Percentiles rank a stretch among this genome's conserved stretches.
These are phyloP conservation scores for Neostethus bicornis DNA, from an alignment of 2,797 vertebrate species.

Conservation along the genomic window DNA sequence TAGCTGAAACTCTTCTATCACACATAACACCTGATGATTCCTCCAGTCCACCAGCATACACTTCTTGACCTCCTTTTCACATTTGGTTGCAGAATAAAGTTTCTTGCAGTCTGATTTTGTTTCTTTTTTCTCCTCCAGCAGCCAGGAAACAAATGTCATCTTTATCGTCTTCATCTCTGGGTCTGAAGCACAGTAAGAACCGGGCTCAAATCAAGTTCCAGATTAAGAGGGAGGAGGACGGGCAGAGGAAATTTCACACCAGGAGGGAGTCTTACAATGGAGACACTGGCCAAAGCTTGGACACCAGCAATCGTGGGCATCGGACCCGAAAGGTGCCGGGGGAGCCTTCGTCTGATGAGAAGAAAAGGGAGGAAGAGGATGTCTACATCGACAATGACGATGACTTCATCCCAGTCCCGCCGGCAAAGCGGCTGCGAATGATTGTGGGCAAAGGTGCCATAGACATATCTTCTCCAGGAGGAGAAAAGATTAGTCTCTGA, in stretches of 20 bases:
- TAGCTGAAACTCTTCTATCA: too few species aligned
- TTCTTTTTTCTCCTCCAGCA: conserved; percentile 74
- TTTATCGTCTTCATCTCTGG: conserved; percentile 68
- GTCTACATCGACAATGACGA: conserved; percentile 94
- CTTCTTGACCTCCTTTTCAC: too few species aligned
- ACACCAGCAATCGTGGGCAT: conserved; percentile 84
- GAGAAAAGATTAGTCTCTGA: conserved; percentile 97
- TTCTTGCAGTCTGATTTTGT: too few species aligned
- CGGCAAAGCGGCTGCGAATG: conserved; percentile 94
- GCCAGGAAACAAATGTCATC: conserved; percentile 90
- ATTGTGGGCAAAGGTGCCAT: conserved; percentile 99
- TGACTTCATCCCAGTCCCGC: conserved; percentile 98
- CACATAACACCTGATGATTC: too few species aligned
- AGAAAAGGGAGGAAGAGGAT: conserved; percentile 72
- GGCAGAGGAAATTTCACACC: conserved; percentile 67
- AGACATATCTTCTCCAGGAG: conserved; percentile 98
- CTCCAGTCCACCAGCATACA: too few species aligned
- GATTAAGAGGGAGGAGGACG: conserved; percentile 92
- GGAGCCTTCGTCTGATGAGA: conserved; percentile 81
- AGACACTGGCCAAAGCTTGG: conserved; percentile 79
- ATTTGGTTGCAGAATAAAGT: too few species aligned
- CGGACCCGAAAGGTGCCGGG: conserved; percentile 85
- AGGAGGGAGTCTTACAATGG: conserved; percentile 86
- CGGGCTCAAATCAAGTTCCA: too few species aligned
- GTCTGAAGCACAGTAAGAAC: conserved; percentile 93